phyloP scores from a whole-genome alignment of 1,140 invertebrate genomes.

The Pomacea maculata region DNA sequence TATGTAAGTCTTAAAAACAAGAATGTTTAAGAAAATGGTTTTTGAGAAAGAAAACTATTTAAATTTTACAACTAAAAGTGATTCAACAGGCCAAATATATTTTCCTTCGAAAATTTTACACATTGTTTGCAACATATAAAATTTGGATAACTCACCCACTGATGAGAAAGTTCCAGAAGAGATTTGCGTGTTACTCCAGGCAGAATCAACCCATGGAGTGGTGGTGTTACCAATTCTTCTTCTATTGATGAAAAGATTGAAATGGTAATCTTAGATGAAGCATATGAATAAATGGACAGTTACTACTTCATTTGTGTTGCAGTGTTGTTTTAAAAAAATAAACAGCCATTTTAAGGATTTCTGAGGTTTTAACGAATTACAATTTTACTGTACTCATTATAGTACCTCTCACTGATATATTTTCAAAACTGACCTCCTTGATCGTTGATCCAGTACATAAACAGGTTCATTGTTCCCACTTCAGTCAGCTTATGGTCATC shows the following conservation, averaged over 20 bases:
- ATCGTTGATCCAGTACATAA: slow-evolving; percentile 87
- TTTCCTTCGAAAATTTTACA: no score
- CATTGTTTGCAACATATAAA: no score
- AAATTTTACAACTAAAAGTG: not conserved
- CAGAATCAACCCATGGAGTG: slow-evolving; percentile 81
- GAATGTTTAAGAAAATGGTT: not conserved
- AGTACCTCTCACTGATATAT: not conserved
- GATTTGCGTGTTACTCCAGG: slow-evolving; percentile 93
- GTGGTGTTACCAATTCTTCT: slow-evolving; percentile 92
- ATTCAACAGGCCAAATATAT: not conserved
- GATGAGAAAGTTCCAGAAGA: slow-evolving; percentile 80
- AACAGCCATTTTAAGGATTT: no score
- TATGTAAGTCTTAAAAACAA: not conserved
- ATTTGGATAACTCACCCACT: slow-evolving; percentile 73
- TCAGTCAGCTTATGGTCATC: slow-evolving; percentile 95
- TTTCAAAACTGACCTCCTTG: slow-evolving; percentile 79
- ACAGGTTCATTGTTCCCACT: slow-evolving; percentile 99
- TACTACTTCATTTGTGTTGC: no score
- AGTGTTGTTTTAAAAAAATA: no score
- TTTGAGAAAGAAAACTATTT: not conserved
- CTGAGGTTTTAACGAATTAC: no score
- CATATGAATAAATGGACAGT: no score
- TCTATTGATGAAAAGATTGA: slow-evolving; percentile 70
- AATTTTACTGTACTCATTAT: no score
- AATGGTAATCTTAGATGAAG: no score